Conservation (phyloP, 2,888 invertebrate genomes). For the Dioctria linearis region DNA sequence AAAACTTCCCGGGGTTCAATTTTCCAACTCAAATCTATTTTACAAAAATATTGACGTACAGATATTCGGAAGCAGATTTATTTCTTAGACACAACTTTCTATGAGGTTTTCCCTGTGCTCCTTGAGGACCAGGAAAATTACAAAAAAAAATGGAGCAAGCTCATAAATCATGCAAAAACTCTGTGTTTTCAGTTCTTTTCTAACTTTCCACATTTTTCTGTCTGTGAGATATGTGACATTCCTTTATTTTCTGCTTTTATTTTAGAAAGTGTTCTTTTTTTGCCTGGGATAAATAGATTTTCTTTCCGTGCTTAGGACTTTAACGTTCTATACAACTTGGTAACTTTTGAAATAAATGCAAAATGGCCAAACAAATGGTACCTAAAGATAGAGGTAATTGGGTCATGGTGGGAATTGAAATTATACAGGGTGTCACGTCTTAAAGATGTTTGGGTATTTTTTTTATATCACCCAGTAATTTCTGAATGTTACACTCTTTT, state of each 20-base stretch:
- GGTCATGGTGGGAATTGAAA: too few relatives aligned
- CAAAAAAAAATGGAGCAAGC: not conserved
- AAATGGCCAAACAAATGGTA: too few relatives aligned
- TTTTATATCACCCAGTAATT: too few relatives aligned
- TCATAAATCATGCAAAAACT: conserved; percentile 13
- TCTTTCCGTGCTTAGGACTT: not conserved
- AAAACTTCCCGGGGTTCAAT: too few relatives aligned
- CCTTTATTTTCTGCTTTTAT: not conserved
- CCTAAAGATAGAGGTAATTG: too few relatives aligned
- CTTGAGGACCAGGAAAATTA: not conserved
- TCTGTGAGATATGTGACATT: not conserved
- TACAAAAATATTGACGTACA: not conserved
- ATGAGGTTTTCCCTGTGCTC: not conserved
- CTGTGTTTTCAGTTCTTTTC: not conserved
- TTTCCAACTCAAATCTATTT: too few relatives aligned
- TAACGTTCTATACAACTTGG: not conserved
- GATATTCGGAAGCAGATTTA: not conserved
- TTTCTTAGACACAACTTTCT: not conserved
- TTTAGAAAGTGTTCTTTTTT: not conserved
- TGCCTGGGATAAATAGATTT: not conserved
- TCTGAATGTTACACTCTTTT: too few relatives aligned
- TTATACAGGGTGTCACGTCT: too few relatives aligned
- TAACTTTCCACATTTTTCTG: not conserved
- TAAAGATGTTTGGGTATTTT: too few relatives aligned
- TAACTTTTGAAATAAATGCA: too few relatives aligned